Conservation (phyloP, 2,113 vertebrate genomes). For the Campylorhamphus procurvoides region DNA sequence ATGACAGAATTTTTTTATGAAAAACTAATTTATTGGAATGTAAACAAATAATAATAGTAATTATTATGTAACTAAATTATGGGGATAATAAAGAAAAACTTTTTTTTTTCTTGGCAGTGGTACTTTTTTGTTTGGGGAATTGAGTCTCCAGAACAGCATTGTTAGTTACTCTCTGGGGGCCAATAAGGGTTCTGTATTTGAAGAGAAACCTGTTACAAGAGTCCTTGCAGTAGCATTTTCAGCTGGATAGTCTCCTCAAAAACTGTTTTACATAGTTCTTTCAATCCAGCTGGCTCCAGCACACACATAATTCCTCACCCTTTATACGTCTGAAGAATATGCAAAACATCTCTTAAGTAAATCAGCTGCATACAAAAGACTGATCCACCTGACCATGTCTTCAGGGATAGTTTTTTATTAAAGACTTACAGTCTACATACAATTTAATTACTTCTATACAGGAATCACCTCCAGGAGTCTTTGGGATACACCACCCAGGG, state of each 20-base stretch:
- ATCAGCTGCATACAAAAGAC: not conserved
- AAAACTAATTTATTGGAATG: not conserved
- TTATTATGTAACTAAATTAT: not conserved
- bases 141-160: not conserved
- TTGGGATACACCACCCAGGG: fast-evolving
- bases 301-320: not conserved
- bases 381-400: not conserved
- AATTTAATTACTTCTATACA: not conserved
- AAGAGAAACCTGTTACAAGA: not conserved
- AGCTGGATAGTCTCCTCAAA: not conserved
- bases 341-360: not conserved
- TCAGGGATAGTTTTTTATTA: not conserved
- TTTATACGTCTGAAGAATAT: not conserved
- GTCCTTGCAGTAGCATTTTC: not conserved
- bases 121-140: not conserved
- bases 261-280: not conserved
- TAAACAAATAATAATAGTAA: not conserved
- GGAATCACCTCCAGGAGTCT: not conserved
- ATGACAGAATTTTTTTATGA: not conserved
- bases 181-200: not conserved
- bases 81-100: not conserved
- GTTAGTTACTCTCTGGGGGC: not conserved
- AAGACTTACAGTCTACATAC: not conserved
- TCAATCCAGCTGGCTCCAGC: not conserved
- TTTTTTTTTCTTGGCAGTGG: not conserved